Evolutionary conservation across 2,888 invertebrate species (phyloP).

Genomic region (Mythimna ferrago): DNA sequence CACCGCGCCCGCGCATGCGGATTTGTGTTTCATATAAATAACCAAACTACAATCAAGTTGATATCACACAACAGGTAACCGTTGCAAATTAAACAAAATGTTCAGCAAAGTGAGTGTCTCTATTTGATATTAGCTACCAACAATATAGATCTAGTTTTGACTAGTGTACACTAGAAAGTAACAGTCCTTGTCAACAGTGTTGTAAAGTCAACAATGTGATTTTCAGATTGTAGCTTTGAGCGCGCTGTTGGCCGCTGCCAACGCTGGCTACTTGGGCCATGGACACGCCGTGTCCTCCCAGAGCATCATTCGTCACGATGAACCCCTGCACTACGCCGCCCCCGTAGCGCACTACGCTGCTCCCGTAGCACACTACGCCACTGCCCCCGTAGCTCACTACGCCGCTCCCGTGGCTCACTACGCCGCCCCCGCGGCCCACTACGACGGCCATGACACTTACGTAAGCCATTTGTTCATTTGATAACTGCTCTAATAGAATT

Average conservation of each 20-base stretch:
- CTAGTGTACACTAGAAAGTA: not conserved
- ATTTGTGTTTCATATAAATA: constrained; percentile 59
- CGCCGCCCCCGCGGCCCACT: constrained; percentile 61
- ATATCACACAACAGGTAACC: constrained; percentile 74
- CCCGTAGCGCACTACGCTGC: constrained; percentile 55
- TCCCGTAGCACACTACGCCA: constrained; percentile 35
- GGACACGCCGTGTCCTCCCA: constrained; percentile 80
- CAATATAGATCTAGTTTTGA: not conserved
- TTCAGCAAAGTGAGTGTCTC: constrained; percentile 78
- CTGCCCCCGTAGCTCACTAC: constrained; percentile 64
- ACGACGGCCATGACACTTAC: constrained; percentile 69
- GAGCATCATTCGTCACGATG: constrained; percentile 80
- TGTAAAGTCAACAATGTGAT: constrained; percentile 6
- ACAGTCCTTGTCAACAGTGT: constrained; percentile 2
- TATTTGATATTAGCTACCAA: not conserved
- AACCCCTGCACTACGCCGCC: constrained; percentile 68
- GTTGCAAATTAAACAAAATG: constrained; percentile 77
- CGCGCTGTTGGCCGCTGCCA: constrained; percentile 83
- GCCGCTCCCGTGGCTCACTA: constrained; percentile 52
- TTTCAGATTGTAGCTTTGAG: constrained; percentile 83
- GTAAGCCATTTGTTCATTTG: constrained; percentile 14
- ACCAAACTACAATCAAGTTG: constrained; percentile 67
- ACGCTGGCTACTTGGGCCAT: constrained; percentile 73
- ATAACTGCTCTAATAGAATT: too few species aligned
- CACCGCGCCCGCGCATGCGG: constrained; percentile 42